phyloP scores from a whole-genome alignment of 2,797 vertebrate genomes.

The Acanthurus lineatus region DNA sequence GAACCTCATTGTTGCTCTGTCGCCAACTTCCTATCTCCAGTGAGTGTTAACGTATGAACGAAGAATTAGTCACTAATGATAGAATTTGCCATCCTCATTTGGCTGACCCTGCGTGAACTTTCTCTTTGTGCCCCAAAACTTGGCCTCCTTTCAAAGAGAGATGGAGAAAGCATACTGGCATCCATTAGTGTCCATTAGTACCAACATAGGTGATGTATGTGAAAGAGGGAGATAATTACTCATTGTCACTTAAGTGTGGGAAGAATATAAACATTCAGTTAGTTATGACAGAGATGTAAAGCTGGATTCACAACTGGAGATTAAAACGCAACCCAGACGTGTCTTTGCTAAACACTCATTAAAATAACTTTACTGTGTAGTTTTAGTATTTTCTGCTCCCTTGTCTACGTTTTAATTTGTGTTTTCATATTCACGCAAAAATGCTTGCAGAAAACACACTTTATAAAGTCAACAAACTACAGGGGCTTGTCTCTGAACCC shows the following conservation, averaged over 20 bases:
- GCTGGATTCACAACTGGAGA: slow-evolving; percentile 10
- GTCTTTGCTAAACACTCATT: background rate
- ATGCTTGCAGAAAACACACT: slow-evolving; percentile 6
- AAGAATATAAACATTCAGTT: slow-evolving; percentile 25
- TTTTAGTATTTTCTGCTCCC: slow-evolving; percentile 11
- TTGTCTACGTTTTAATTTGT: background rate
- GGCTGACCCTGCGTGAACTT: background rate
- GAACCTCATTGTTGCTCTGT: too few species aligned
- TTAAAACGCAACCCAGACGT: slow-evolving; percentile 21
- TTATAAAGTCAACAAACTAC: slow-evolving; percentile 1
- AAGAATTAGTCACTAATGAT: slow-evolving; percentile 4
- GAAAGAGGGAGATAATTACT: slow-evolving; percentile 38
- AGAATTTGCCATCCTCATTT: slow-evolving; percentile 11
- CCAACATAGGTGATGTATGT: slow-evolving; percentile 17
- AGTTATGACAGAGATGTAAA: slow-evolving; percentile 33
- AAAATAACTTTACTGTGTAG: background rate
- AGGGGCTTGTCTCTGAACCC: slow-evolving; percentile 1
- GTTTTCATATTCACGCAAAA: background rate
- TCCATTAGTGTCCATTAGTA: slow-evolving; percentile 64
- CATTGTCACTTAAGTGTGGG: slow-evolving; percentile 39
- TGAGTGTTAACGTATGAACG: too few species aligned
- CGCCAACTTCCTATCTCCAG: too few species aligned
- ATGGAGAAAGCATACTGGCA: background rate
- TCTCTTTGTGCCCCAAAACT: slow-evolving; percentile 25
- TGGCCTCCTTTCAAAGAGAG: slow-evolving; percentile 27